phyloP scores from a whole-genome alignment of 2,888 invertebrate species.

The Isoperla grammatica region DNA sequence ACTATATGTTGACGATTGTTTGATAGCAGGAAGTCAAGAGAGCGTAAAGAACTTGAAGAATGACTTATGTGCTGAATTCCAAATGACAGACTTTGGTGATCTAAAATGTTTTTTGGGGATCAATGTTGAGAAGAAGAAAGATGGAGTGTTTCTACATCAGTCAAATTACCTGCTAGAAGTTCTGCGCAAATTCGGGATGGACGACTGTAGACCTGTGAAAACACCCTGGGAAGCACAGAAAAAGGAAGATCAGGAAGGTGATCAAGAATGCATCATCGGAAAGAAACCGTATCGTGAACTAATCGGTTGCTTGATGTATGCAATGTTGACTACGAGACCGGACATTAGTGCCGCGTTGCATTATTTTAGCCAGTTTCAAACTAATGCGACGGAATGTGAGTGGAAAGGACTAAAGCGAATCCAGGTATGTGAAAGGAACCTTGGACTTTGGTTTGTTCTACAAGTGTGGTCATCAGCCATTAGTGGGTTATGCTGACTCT shows the following conservation, averaged over 20 bases:
- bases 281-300: constrained; percentile 30
- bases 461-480: not conserved
- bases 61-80: constrained; percentile 32
- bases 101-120: constrained; percentile 35
- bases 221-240: constrained; percentile 32
- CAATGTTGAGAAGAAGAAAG: constrained; percentile 29
- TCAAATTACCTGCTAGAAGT: constrained; percentile 32
- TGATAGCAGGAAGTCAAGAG: not conserved
- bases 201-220: constrained; percentile 31
- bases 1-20: constrained; percentile 13
- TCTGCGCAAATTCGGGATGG: constrained; percentile 34
- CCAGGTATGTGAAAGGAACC: constrained; percentile 17
- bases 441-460: not conserved
- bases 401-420: constrained; percentile 28
- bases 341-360: constrained; percentile 23
- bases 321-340: constrained; percentile 20
- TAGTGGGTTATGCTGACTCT: constrained; percentile 35
- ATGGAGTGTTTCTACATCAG: constrained; percentile 34
- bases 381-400: constrained; percentile 22
- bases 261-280: constrained; percentile 1
- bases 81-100: constrained; percentile 36
- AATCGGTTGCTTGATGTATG: constrained; percentile 31
- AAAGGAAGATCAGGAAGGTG: not conserved
- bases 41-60: constrained; percentile 24
- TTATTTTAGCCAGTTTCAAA: constrained; percentile 16